Base-by-base conservation (phyloP, 2,797 vertebrate species). In the Epinephelus awoara region DNA sequence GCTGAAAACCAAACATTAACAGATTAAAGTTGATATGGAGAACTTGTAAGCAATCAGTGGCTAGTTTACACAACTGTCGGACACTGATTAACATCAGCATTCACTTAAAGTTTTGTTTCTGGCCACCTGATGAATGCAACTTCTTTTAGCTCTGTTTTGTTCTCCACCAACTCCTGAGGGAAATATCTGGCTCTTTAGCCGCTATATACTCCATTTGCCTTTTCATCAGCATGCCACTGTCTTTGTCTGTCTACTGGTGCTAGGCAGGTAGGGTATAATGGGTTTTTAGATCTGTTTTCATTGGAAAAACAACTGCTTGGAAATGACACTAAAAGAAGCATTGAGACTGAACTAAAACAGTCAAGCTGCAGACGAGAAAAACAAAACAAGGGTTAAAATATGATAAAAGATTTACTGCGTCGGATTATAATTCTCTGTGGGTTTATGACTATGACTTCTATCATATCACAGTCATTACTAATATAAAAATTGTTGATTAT, bases 181-280 rank as follows among this genome's bases (percentile, higher is more conserved):
- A 54, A 59, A 80, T 12, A 44, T 67, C 19, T 7, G 47, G 19
- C 58, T 57, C 38, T 59, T 59, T 19, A 75, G 27, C 40, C 19
- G 27, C 46, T 51, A 2, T 52, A 21, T 61, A 50, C 19, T 5
- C 14, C 40, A 4, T 9, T 40, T 9, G 17, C 13, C 27, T 29
- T 29, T 27, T 67, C 19, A 54, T 38, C 25, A 21, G 54, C 19
- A 25, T n/a, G 11, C 47, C 6, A 5, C n/a, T 15, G 23, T 17
- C 14, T 49, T 67, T 17, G 17, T 17, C 47, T 34, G 18, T 9
- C 2, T 3, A 27, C n/a, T 66, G 42, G 25, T 46, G 65, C 15
- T 59, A 18, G 19, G 18, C 49, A 47, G 25, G 25, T 13, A 64
- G 44, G 2, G 12, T 49, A n/a, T n/a, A 50, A 18, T 27, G 42